Evolutionary conservation across 2,797 vertebrate species (phyloP).

Genomic region (Brotula barbata): DNA sequence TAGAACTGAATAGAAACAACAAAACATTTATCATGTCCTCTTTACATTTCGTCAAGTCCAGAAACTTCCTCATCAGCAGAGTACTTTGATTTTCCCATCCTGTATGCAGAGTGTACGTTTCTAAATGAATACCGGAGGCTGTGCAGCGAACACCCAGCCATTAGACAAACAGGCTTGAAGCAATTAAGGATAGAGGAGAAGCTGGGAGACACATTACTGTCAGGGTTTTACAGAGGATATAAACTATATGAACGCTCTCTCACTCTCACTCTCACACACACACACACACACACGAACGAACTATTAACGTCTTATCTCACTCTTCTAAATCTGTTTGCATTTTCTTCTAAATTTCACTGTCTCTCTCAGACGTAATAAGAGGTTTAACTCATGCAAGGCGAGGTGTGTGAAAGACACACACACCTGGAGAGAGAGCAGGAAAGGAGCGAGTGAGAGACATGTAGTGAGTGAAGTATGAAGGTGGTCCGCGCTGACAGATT

Average conservation of each 20-base stretch:
- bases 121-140: neutral
- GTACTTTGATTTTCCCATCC: too few relatives aligned
- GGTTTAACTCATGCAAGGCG: constrained; percentile 57
- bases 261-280: too few relatives aligned
- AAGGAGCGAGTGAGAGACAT: neutral
- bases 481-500: constrained; percentile 37
- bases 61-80: too few relatives aligned
- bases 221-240: constrained; percentile 9
- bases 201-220: constrained; percentile 4
- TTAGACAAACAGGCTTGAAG: constrained; percentile 14
- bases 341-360: constrained; percentile 23
- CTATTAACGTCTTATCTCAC: too few relatives aligned
- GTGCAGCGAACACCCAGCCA: constrained; percentile 1
- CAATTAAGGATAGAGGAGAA: constrained; percentile 10
- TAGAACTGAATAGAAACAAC: too few relatives aligned
- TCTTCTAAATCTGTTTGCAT: too few relatives aligned
- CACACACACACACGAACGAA: too few relatives aligned
- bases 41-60: too few relatives aligned
- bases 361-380: constrained; percentile 26
- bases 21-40: too few relatives aligned
- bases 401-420: constrained; percentile 44
- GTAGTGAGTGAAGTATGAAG: constrained; percentile 19
- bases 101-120: too few relatives aligned
- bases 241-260: constrained; percentile 11
- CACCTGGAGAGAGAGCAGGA: neutral